phyloP scores from a whole-genome alignment of 2,113 vertebrate species.

The Tragelaphus imberbis region DNA sequence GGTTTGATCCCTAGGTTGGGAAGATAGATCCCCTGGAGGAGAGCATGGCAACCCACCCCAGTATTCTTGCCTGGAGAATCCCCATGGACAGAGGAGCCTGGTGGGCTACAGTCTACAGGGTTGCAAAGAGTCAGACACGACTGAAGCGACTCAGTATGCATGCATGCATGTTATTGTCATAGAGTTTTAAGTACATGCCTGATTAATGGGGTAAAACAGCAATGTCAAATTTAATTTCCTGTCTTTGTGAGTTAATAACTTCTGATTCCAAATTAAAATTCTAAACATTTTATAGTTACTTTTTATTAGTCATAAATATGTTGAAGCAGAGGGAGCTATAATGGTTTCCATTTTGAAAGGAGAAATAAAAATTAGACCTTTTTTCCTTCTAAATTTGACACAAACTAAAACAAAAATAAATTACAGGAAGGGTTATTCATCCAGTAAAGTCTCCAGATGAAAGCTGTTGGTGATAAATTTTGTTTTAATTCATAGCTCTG shows the following conservation, averaged over 20 bases:
- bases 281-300: conserved; percentile 22
- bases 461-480: not conserved
- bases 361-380: not conserved
- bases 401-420: not conserved
- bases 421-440: not conserved
- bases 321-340: not conserved
- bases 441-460: not conserved
- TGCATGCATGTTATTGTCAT: not conserved
- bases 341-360: not conserved
- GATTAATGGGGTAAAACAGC: conserved; percentile 15
- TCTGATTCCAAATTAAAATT: not conserved
- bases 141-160: not conserved
- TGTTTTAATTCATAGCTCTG: not conserved
- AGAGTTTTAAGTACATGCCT: not conserved
- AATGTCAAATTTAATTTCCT: conserved; percentile 37
- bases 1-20: not conserved
- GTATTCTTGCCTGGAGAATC: not conserved
- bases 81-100: not conserved
- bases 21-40: not conserved
- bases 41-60: not conserved
- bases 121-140: not conserved
- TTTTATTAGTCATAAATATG: conserved; percentile 23
- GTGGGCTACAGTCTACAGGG: not conserved
- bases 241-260: conserved; percentile 15
- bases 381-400: not conserved